Conservation (phyloP, 2,888 invertebrate genomes). For the Drosophila austrosaltans region DNA sequence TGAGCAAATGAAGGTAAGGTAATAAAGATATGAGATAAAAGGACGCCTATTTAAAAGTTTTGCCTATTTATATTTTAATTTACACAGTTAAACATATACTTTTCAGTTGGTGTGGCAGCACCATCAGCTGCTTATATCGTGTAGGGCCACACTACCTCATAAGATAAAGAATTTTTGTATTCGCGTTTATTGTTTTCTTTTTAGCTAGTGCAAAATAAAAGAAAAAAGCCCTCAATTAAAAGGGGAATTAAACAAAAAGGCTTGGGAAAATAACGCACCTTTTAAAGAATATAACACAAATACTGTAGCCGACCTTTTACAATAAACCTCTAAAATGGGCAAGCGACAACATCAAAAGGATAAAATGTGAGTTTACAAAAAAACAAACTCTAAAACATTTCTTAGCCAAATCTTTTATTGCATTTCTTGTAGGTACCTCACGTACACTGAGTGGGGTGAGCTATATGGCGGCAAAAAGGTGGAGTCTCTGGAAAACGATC, state of each 20-base stretch:
- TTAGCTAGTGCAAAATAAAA: too few species aligned
- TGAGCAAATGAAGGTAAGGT: too few species aligned
- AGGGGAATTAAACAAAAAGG: neutral
- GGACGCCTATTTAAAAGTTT: too few species aligned
- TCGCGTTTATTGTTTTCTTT: too few species aligned
- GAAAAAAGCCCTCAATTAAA: neutral
- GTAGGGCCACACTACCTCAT: too few species aligned
- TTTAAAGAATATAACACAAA: neutral
- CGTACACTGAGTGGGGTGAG: conserved; percentile 87
- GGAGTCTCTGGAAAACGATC: conserved; percentile 88
- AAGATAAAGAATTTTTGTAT: too few species aligned
- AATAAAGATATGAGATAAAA: too few species aligned
- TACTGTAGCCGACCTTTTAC: neutral
- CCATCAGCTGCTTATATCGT: too few species aligned
- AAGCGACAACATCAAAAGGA: conserved; percentile 97
- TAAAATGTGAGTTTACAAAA: conserved; percentile 88
- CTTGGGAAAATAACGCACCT: neutral
- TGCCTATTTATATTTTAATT: too few species aligned
- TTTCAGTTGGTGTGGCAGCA: too few species aligned
- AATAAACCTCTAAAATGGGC: conserved; percentile 88
- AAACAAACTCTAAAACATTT: too few species aligned
- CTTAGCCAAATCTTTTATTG: neutral
- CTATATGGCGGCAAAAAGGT: conserved; percentile 94
- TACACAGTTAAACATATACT: too few species aligned
- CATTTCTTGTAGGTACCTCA: conserved; percentile 75